Conservation (phyloP, 1,140 invertebrate species). For the Maniola jurtina region DNA sequence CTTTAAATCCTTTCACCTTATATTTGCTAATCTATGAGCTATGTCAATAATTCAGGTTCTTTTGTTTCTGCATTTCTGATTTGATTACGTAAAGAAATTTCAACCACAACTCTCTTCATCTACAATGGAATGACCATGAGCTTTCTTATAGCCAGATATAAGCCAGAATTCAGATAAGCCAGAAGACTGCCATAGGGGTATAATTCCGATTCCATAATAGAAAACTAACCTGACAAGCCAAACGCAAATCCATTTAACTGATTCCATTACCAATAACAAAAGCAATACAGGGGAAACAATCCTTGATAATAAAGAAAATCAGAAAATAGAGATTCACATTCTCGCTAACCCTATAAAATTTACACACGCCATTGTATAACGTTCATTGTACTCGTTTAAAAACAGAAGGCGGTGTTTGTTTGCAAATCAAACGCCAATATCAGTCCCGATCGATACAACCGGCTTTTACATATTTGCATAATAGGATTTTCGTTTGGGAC, state of each 20-base stretch:
- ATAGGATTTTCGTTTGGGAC: constrained; percentile 59
- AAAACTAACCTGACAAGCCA: no score
- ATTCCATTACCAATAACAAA: not conserved
- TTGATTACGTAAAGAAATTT: no score
- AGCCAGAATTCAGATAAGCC: no score
- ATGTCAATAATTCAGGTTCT: no score
- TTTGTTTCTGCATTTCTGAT: no score
- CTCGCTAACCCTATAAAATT: constrained; percentile 3
- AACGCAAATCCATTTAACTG: no score
- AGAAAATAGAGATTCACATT: not conserved
- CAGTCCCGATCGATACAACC: constrained; percentile 60
- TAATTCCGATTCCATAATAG: not conserved
- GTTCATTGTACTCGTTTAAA: constrained; percentile 47
- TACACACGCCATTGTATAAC: constrained; percentile 1
- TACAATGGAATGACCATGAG: no score
- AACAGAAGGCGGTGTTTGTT: constrained; percentile 65
- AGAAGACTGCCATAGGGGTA: no score
- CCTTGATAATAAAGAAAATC: not conserved
- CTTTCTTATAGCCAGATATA: no score
- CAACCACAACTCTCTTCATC: no score
- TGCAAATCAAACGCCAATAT: constrained; percentile 73
- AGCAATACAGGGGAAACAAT: not conserved
- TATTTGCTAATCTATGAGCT: no score
- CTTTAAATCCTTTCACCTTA: no score
- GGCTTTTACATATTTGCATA: constrained; percentile 69